Evolutionary conservation across 2,113 vertebrate species (phyloP).

Genomic region (Galemys pyrenaicus): DNA sequence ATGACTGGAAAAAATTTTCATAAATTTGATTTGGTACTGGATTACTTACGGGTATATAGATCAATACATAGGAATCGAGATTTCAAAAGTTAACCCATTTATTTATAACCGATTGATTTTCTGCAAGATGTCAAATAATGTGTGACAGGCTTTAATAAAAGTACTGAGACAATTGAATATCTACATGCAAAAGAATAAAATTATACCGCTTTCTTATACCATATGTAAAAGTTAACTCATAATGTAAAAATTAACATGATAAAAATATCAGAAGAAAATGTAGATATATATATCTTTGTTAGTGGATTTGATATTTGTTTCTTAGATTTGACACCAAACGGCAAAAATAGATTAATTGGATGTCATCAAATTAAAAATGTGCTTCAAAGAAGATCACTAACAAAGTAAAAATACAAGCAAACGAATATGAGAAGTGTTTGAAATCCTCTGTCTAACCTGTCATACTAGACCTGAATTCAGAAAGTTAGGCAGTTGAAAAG

Average conservation of each 20-base stretch:
- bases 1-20: neutral
- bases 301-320: neutral
- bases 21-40: neutral
- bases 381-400: neutral
- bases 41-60: neutral
- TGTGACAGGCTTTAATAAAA: too few species aligned
- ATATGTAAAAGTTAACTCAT: neutral
- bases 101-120: neutral
- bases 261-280: neutral
- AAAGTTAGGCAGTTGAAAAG: neutral
- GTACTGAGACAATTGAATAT: neutral
- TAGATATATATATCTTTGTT: neutral
- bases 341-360: neutral
- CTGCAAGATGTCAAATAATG: neutral
- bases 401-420: neutral
- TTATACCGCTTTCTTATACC: neutral
- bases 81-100: neutral
- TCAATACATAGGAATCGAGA: neutral
- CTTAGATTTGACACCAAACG: neutral
- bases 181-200: neutral
- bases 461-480: neutral
- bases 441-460: neutral
- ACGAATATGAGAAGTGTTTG: neutral
- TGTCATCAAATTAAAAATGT: neutral
- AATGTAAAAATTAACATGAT: neutral